Percentiles rank a stretch among this genome's conserved stretches.
These are phyloP conservation scores for Uloborus plumipes DNA, from an alignment of 2,888 invertebrate genomes.

Conservation along the genomic window DNA sequence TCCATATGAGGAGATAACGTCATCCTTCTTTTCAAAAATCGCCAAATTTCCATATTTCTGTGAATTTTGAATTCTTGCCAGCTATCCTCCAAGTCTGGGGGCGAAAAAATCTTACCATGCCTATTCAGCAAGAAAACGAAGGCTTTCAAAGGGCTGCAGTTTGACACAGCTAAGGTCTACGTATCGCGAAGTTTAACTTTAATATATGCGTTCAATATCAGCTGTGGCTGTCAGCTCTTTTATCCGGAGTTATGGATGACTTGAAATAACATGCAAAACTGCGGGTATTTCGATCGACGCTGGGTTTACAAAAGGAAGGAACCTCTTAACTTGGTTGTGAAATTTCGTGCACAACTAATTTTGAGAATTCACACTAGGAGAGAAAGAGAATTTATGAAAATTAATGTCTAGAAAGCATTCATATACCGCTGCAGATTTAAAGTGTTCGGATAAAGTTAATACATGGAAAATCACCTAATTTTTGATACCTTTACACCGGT, in stretches of 20 bases:
- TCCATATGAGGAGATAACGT: too few species aligned
- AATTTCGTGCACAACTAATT: conserved; percentile 32
- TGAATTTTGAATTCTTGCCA: too few species aligned
- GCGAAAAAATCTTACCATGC: not conserved
- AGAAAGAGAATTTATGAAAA: too few species aligned
- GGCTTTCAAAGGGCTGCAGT: not conserved
- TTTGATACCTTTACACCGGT: too few species aligned
- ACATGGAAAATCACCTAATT: too few species aligned
- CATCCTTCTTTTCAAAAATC: too few species aligned
- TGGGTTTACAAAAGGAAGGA: not conserved
- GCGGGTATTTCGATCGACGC: not conserved
- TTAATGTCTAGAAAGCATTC: too few species aligned
- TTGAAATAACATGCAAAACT: conserved; percentile 42
- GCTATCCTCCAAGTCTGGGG: too few species aligned
- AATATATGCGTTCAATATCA: conserved; percentile 40
- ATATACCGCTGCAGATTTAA: too few species aligned
- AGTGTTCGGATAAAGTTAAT: too few species aligned
- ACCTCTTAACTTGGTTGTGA: not conserved
- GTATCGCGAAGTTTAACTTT: conserved; percentile 2
- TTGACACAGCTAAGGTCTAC: too few species aligned
- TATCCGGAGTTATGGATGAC: conserved; percentile 39
- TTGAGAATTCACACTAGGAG: not conserved
- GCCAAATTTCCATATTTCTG: too few species aligned
- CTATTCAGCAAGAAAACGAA: conserved; percentile 9
- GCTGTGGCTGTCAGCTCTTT: conserved; percentile 46